phyloP scores from a whole-genome alignment of 2,113 vertebrate species.

The Melanerpes aurifrons region DNA sequence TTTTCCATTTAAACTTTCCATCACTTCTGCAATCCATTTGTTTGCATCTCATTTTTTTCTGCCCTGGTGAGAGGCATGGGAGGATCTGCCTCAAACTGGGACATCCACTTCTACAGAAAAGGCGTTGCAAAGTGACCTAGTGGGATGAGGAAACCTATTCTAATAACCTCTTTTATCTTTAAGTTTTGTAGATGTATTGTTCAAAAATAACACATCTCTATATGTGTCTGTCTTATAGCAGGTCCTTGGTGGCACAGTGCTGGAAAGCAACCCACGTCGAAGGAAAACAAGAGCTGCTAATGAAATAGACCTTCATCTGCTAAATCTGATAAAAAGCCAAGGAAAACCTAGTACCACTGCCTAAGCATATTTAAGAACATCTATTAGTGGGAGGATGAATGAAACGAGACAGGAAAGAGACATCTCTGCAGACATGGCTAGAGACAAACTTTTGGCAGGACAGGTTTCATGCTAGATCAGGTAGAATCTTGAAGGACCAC shows the following conservation, averaged over 20 bases:
- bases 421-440: background rate
- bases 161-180: background rate
- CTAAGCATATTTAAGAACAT: background rate
- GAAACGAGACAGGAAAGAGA: background rate
- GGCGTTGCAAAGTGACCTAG: background rate
- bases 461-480: background rate
- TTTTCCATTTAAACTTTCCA: no score
- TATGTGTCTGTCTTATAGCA: background rate
- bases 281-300: background rate
- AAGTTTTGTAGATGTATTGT: background rate
- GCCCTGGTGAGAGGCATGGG: no score
- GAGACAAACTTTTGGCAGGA: background rate
- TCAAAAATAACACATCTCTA: background rate
- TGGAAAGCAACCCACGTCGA: fast-evolving
- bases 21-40: no score
- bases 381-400: background rate
- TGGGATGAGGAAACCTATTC: background rate
- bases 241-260: background rate
- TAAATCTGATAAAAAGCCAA: background rate
- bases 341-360: background rate
- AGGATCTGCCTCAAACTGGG: no score
- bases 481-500: background rate
- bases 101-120: background rate
- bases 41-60: no score
- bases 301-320: background rate